Evolutionary conservation across 2,113 vertebrate species (phyloP), one percentile per base, ranked within the genome.

Genomic region (Anguilla rostrata): DNA sequence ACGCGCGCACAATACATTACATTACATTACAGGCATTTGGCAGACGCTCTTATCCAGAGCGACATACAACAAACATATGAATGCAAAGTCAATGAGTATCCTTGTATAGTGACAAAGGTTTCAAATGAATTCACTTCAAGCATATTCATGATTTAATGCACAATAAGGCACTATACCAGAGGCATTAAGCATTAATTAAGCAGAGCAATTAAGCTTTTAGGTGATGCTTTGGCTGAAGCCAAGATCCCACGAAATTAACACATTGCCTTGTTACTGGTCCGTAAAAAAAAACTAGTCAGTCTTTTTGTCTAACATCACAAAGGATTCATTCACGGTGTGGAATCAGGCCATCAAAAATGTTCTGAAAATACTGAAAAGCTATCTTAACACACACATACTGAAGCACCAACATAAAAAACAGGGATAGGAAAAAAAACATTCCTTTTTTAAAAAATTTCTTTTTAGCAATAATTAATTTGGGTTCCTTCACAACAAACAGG

Each of bases 121-220:
- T 43, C 2, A 78, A 75, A 46, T 85, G 3, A 78, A 85, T 78
- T 66, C 66, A 26, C 11, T 16, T 34, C 14, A 39, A 39, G 29
- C 29, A 83, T 60, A 60, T 63, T 46, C 40, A 43, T 84, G 78
- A 87, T 87, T 84, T 63, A 87, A 84, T 83, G 20, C 43, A 15
- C 43, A n/a, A 8, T 15, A 53, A 85, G 39, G 75, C 9, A 82
- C 71, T 75, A 26, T 63, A 39, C 29, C 49, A 83, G 57, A 40
- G 29, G 34, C 0, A 34, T 34, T 34, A 34, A 34, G 34, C 34
- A 34, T 34, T 34, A 34, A 60, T 39, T n/a, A 29, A 83, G 56
- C 34, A 60, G 46, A 79, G 26, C 56, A 85, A 49, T 85, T 14
- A 87, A 84, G 81, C 39, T 53, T 60, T 84, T 34, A 82, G 29